phyloP scores from a whole-genome alignment of 2,113 vertebrate genomes.

The Neodontobutis hainanensis region DNA sequence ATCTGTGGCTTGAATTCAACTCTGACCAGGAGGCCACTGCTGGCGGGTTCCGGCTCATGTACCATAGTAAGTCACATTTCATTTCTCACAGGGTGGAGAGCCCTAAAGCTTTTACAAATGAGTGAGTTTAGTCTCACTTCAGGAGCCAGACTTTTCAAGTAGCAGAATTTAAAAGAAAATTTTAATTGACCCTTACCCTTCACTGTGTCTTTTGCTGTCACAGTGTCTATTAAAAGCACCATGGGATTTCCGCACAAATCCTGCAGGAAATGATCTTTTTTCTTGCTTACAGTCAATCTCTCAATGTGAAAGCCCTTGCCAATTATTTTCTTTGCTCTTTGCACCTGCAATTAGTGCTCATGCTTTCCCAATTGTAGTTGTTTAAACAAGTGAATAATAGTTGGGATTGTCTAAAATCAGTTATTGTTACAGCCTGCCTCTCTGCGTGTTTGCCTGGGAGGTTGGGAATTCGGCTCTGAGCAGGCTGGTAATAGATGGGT shows the following conservation, averaged over 20 bases:
- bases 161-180: constrained; percentile 56
- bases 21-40: constrained; percentile 88
- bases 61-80: constrained; percentile 87
- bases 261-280: constrained; percentile 33
- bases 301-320: constrained; percentile 23
- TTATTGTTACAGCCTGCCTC: background rate
- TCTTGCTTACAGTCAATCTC: constrained; percentile 10
- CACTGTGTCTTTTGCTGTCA: constrained; percentile 54
- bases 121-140: constrained; percentile 50
- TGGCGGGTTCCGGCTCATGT: constrained; percentile 92
- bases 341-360: constrained; percentile 40
- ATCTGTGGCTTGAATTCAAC: constrained; percentile 95
- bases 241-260: constrained; percentile 43
- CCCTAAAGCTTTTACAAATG: constrained; percentile 54
- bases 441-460: constrained; percentile 16
- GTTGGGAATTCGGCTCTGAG: constrained; percentile 35
- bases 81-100: constrained; percentile 31
- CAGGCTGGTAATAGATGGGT: constrained; percentile 43
- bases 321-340: constrained; percentile 23
- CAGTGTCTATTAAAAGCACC: constrained; percentile 60
- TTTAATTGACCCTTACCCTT: constrained; percentile 65
- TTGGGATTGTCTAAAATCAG: constrained; percentile 44
- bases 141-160: constrained; percentile 45
- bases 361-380: constrained; percentile 39
- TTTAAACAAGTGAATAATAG: constrained; percentile 62